phyloP scores from a whole-genome alignment of 2,797 vertebrate genomes.

The Sardinella longiceps region DNA sequence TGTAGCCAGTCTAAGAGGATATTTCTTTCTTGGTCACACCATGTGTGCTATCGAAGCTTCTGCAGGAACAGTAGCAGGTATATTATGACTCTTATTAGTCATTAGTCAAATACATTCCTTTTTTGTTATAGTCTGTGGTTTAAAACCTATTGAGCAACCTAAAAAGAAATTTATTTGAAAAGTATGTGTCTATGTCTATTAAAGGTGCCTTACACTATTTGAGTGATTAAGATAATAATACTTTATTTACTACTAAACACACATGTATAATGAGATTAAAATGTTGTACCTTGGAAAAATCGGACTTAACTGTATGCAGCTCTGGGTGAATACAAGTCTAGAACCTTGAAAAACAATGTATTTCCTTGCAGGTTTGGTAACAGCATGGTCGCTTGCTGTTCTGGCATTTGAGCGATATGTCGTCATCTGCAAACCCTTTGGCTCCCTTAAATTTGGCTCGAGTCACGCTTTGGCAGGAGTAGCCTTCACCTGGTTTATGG shows the following conservation, averaged over 20 bases:
- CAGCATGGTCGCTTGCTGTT: constrained; percentile 81
- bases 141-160: background rate
- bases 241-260: too few species aligned
- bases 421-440: constrained; percentile 85
- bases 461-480: constrained; percentile 71
- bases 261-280: too few species aligned
- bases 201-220: too few species aligned
- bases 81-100: background rate
- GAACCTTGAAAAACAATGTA: background rate
- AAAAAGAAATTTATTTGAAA: too few species aligned
- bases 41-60: constrained; percentile 71
- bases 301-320: too few species aligned
- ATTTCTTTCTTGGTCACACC: constrained; percentile 74
- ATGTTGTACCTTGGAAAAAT: too few species aligned
- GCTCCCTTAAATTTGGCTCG: constrained; percentile 77
- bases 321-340: too few species aligned
- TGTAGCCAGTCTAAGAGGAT: constrained; percentile 69
- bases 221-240: too few species aligned
- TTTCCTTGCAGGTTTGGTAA: constrained; percentile 74
- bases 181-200: too few species aligned
- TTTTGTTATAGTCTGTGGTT: background rate
- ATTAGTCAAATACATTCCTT: background rate
- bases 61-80: constrained; percentile 69
- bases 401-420: constrained; percentile 80
- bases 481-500: constrained; percentile 71